Evolutionary conservation across 2,888 invertebrate genomes (phyloP).

Genomic region (Platycheirus rosarum): DNA sequence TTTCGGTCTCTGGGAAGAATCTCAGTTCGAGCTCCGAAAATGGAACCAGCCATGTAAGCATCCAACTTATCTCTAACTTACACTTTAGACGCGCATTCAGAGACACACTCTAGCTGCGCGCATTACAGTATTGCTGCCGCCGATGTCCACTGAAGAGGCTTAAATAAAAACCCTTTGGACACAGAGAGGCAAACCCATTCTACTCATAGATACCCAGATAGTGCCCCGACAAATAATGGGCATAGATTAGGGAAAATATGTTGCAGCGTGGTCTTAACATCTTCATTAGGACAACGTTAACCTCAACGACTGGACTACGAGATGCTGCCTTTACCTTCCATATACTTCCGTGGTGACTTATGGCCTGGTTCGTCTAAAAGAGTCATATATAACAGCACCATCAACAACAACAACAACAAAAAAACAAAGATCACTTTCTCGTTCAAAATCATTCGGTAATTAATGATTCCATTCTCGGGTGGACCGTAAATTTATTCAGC

Average conservation of each 20-base stretch:
- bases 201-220: constrained; percentile 66
- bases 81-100: constrained; percentile 64
- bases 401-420: constrained; percentile 22
- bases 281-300: constrained; percentile 62
- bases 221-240: constrained; percentile 64
- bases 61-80: constrained; percentile 68
- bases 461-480: constrained; percentile 71
- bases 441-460: constrained; percentile 72
- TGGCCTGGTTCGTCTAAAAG: too few relatives aligned
- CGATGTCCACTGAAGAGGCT: constrained; percentile 55
- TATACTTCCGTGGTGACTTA: constrained; percentile 59
- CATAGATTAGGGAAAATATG: constrained; percentile 71
- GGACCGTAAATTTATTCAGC: constrained; percentile 70
- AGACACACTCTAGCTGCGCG: constrained; percentile 36
- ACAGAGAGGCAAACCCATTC: constrained; percentile 43
- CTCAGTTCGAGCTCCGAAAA: constrained; percentile 33
- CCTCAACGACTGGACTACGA: not conserved
- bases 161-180: constrained; percentile 30
- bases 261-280: constrained; percentile 67
- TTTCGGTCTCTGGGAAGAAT: constrained; percentile 34
- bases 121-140: not conserved
- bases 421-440: constrained; percentile 65
- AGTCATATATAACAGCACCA: too few relatives aligned
- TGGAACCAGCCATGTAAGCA: constrained; percentile 63
- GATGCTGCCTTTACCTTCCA: not conserved